phyloP scores from a whole-genome alignment of 2,797 vertebrate species.

The Zalophus californianus region DNA sequence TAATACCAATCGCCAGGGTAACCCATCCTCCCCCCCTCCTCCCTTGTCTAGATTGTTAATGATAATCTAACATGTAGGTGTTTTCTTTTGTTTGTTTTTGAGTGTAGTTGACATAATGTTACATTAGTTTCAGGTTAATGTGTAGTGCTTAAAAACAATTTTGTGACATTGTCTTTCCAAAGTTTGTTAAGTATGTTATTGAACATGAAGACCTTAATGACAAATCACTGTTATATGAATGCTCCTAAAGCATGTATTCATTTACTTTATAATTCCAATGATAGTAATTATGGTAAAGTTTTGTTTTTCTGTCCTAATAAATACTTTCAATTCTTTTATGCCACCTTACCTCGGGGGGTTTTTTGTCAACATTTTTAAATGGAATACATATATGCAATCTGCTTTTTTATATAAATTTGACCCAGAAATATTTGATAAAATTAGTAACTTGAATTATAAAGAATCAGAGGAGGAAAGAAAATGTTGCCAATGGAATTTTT shows the following conservation, averaged over 20 bases:
- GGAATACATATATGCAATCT: background rate
- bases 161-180: slow-evolving; percentile 33
- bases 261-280: slow-evolving; percentile 39
- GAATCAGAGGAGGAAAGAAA: slow-evolving; percentile 1
- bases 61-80: background rate
- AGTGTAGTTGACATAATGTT: background rate
- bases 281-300: slow-evolving; percentile 37
- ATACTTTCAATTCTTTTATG: background rate
- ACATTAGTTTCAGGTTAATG: background rate
- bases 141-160: background rate
- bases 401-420: slow-evolving; percentile 19
- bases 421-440: slow-evolving; percentile 40
- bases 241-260: slow-evolving; percentile 15
- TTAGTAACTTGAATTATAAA: slow-evolving; percentile 45
- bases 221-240: background rate
- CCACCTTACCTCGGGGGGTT: background rate
- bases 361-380: slow-evolving; percentile 29
- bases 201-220: slow-evolving; percentile 22
- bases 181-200: slow-evolving; percentile 38
- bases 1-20: no score
- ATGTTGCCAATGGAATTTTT: slow-evolving; percentile 11
- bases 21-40: no score
- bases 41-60: background rate
- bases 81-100: background rate
- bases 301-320: slow-evolving; percentile 36